These are phyloP conservation scores for Epinotia demarniana DNA, from an alignment of 2,888 invertebrate genomes.

Conservation along the genomic window DNA sequence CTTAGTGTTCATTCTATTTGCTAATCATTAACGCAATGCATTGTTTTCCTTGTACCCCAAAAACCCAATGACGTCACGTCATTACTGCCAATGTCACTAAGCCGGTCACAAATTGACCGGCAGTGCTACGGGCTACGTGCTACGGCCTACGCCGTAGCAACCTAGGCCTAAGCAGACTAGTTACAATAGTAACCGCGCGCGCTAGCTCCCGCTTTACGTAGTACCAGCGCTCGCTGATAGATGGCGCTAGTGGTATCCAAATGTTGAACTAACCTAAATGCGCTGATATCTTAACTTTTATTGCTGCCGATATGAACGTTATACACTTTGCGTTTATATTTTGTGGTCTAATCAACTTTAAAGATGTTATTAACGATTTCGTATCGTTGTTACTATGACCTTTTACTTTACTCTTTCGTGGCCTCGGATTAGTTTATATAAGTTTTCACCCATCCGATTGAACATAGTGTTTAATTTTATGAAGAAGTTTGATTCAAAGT, in stretches of 20 bases:
- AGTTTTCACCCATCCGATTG: constrained; percentile 8
- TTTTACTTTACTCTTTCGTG: constrained; percentile 11
- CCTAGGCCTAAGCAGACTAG: constrained; percentile 34
- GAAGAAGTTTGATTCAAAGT: not conserved
- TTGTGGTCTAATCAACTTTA: not conserved
- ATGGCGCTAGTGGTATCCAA: constrained; percentile 57
- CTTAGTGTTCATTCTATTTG: not conserved
- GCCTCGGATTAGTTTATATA: not conserved
- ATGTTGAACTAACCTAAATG: constrained; percentile 33
- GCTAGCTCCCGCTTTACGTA: constrained; percentile 34
- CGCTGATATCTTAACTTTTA: constrained; percentile 26
- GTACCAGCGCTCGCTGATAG: constrained; percentile 49
- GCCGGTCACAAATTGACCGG: not conserved
- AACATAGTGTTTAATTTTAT: constrained; percentile 7
- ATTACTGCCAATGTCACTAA: constrained; percentile 21
- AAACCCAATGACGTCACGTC: constrained; percentile 5
- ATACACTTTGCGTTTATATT: not conserved
- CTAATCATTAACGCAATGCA: constrained; percentile 3
- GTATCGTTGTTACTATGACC: not conserved
- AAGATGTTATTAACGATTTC: constrained; percentile 7
- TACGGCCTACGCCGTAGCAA: constrained; percentile 42
- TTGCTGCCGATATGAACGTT: constrained; percentile 6
- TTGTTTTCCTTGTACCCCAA: not conserved
- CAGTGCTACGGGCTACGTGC: constrained; percentile 42
- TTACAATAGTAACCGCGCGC: constrained; percentile 24